Evolutionary conservation across 2,797 vertebrate genomes (phyloP), one percentile per base, ranked within the genome.

Genomic region (Intellagama lesueurii): DNA sequence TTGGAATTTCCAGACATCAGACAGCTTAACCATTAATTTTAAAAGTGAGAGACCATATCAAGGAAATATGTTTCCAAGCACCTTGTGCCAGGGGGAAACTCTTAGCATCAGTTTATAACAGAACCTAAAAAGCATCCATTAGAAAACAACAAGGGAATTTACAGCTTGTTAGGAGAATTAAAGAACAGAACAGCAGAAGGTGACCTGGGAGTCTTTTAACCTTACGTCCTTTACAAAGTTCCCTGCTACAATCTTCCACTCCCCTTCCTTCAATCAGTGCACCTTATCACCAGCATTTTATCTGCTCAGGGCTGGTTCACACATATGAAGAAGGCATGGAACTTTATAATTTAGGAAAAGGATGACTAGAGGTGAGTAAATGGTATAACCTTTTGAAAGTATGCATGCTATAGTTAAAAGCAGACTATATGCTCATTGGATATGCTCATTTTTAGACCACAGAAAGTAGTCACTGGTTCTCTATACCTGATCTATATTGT

Each of bases 101-200:
- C 35, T 85, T 89, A 73, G 40, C 56, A 64, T 80, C 76, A 83
- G 24, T 83, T 88, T n/a, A 78, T 56, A 88, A 83, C 73, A 83
- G 81, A 83, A 87, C 47, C 60, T 69, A 35, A 84, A 89, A 89
- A 78, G 68, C 68, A 49, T 89, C 88, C 88, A 89, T 89, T 85
- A 89, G 83, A 85, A 40, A 85, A 2, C 68, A 89, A 44, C 52
- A 0, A 66, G 88, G 88, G 83, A 85, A 79, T 89, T 80, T 85
- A 47, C 26, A 72, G 30, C 49, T 85, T 70, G 75, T 89, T 89
- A 44, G 52, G 47, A 83, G 47, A 80, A 47, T 64, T 85, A 80
- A 32, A 76, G 35, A 72, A 47, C 66, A 80, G 76, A 85, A 49
- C 68, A 64, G 68, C 49, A 80, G 49, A n/a, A 7, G 7, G 83